Conservation (phyloP, 2,888 invertebrate species). For the Pseudococcus viburni region DNA sequence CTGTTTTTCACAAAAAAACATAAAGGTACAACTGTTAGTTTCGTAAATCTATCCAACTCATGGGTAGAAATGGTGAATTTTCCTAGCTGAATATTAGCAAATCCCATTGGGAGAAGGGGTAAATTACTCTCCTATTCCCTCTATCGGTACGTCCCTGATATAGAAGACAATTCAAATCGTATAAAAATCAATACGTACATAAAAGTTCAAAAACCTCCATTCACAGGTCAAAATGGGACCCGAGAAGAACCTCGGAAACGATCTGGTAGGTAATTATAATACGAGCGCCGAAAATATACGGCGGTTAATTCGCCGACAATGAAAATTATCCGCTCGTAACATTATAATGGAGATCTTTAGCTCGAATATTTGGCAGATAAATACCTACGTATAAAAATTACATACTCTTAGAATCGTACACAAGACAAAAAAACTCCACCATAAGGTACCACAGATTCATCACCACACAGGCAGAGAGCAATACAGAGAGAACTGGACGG, state of each 20-base stretch:
- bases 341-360: conserved; percentile 43
- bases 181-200: neutral
- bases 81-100: too few species aligned
- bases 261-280: conserved; percentile 11
- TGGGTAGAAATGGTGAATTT: too few species aligned
- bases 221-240: neutral
- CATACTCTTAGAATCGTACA: neutral
- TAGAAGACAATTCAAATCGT: too few species aligned
- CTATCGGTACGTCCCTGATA: too few species aligned
- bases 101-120: too few species aligned
- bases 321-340: conserved; percentile 53
- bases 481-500: neutral
- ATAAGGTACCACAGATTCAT: conserved; percentile 34
- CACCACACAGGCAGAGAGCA: neutral
- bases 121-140: too few species aligned
- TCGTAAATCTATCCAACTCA: too few species aligned
- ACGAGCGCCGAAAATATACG: neutral
- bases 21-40: too few species aligned
- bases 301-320: conserved; percentile 37
- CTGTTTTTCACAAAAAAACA: too few species aligned
- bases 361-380: conserved; percentile 12
- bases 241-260: neutral
- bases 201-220: neutral
- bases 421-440: conserved; percentile 8
- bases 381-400: neutral